Evolutionary conservation across 2,797 vertebrate genomes (phyloP).

Genomic region (Corythornis leucogaster): DNA sequence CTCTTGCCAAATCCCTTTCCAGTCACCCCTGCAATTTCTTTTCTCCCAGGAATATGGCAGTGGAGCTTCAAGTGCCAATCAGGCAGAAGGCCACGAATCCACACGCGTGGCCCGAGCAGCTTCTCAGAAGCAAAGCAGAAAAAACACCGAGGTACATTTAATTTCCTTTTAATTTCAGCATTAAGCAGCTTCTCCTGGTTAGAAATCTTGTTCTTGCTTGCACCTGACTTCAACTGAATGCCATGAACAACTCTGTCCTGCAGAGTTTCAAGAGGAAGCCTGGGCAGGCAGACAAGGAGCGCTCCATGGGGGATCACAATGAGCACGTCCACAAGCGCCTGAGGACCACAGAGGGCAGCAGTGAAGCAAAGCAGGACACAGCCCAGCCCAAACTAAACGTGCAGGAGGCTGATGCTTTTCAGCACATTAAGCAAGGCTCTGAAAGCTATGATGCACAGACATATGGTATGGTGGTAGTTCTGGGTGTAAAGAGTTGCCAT

Average conservation of each 20-base stretch:
- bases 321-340: slow-evolving; percentile 90
- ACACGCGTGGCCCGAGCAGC: slow-evolving; percentile 86
- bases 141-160: slow-evolving; percentile 86
- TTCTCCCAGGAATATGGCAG: slow-evolving; percentile 87
- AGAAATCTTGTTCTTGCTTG: background rate
- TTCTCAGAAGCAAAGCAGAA: slow-evolving; percentile 84
- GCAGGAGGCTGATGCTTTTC: slow-evolving; percentile 89
- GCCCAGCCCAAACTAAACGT: slow-evolving; percentile 28
- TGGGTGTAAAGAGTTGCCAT: background rate
- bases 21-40: background rate
- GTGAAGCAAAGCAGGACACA: slow-evolving; percentile 51
- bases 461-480: slow-evolving; percentile 83
- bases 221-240: background rate
- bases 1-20: background rate
- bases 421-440: slow-evolving; percentile 87
- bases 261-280: slow-evolving; percentile 96
- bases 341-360: slow-evolving; percentile 83
- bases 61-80: slow-evolving; percentile 91
- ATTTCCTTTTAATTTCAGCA: background rate
- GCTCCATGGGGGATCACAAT: slow-evolving; percentile 86
- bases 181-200: background rate
- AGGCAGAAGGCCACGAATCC: slow-evolving; percentile 93
- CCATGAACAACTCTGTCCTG: background rate
- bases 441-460: slow-evolving; percentile 89
- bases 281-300: slow-evolving; percentile 90